A percentile compares a stretch with the other conserved stretches of the same genome.
Conservation (phyloP, 2,113 vertebrate species). For the Boulengeromyrus knoepffleri region DNA sequence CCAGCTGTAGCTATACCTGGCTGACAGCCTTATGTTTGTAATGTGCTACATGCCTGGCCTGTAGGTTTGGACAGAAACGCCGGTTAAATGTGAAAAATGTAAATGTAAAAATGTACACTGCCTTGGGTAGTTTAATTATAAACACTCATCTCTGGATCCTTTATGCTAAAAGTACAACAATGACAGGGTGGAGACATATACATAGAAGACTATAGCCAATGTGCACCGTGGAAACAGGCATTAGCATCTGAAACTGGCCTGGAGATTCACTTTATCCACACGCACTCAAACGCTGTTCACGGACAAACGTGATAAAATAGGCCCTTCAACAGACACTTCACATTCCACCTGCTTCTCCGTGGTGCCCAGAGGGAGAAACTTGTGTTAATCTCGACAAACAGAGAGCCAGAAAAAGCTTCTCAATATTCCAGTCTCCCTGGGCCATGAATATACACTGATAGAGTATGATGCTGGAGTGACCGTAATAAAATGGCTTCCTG, state of each 20-base stretch:
- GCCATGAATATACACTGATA: background rate
- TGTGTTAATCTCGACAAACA: background rate
- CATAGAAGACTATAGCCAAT: background rate
- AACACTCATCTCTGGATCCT: background rate
- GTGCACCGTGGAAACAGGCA: background rate
- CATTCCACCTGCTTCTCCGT: background rate
- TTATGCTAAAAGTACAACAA: background rate
- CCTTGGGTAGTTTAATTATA: background rate
- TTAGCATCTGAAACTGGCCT: background rate
- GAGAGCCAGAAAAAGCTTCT: background rate
- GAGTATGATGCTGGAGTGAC: background rate
- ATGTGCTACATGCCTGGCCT: background rate
- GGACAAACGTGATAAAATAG: background rate
- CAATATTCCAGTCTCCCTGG: background rate
- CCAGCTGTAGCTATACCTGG: background rate
- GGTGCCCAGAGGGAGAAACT: background rate
- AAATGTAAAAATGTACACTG: background rate
- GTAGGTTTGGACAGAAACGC: background rate
- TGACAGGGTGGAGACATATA: background rate
- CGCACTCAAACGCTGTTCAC: background rate
- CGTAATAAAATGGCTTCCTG: background rate
- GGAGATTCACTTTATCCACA: background rate
- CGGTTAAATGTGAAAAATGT: background rate
- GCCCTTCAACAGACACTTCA: background rate
- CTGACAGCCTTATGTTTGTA: background rate